Evolutionary conservation across 1,140 invertebrate species (phyloP).

Genomic region (Drosophila bocqueti): DNA sequence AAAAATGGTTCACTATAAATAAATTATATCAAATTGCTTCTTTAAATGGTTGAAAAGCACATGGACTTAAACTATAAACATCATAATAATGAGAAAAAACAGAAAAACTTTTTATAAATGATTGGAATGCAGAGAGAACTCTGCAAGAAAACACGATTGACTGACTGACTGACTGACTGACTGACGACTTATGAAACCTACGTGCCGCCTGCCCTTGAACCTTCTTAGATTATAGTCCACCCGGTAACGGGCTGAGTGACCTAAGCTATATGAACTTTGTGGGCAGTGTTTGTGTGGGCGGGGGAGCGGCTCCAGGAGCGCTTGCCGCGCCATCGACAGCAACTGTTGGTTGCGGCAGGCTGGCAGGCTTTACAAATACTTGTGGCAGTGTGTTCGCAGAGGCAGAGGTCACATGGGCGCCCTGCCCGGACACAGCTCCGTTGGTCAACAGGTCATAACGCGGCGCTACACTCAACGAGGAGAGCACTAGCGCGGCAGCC

Average conservation of each 20-base stretch:
- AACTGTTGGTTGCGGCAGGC: conserved; percentile 51
- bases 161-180: conserved; percentile 3
- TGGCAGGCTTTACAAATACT: conserved; percentile 78
- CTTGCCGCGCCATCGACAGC: conserved; percentile 24
- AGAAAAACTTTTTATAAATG: conserved; percentile 21
- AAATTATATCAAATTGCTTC: conserved; percentile 66
- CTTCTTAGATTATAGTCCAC: conserved; percentile 37
- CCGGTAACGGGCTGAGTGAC: conserved; percentile 15
- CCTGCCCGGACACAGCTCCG: conserved; percentile 25
- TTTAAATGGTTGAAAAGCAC: conserved; percentile 58
- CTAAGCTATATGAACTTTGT: conserved; percentile 66
- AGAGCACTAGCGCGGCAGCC: conserved; percentile 74
- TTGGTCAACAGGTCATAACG: conserved; percentile 63
- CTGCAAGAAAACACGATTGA: conserved; percentile 14
- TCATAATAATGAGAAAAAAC: conserved; percentile 36
- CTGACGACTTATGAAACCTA: conserved; percentile 43
- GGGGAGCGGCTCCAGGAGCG: conserved; percentile 31
- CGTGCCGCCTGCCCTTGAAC: conserved; percentile 42
- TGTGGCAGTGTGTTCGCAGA: conserved; percentile 74
- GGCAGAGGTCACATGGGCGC: conserved; percentile 32
- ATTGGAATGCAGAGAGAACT: conserved; percentile 14
- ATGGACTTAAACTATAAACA: conserved; percentile 29
- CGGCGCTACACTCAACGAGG: conserved; percentile 68
- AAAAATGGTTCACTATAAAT: conserved; percentile 78
- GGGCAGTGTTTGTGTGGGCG: conserved; percentile 59